A percentile compares a stretch with the other conserved stretches of the same genome.
Evolutionary conservation across 2,113 vertebrate genomes (phyloP).

Genomic region (Indicator maculatus): DNA sequence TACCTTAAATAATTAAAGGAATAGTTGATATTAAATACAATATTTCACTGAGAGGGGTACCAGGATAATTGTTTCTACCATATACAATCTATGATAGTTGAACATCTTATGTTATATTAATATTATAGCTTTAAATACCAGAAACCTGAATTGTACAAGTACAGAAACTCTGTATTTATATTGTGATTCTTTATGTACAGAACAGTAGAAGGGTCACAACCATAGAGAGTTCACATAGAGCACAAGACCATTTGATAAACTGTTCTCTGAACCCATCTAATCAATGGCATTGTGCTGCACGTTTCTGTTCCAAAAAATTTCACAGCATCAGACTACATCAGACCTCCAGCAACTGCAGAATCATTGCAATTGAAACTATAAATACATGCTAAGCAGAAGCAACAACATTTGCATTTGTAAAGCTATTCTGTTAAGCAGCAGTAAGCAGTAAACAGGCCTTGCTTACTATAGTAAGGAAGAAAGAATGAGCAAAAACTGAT

Average conservation of each 20-base stretch:
- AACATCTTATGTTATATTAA: neutral
- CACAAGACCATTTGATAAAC: neutral
- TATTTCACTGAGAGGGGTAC: neutral
- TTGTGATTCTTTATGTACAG: neutral
- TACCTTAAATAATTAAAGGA: neutral
- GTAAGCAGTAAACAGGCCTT: neutral
- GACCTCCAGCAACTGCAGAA: neutral
- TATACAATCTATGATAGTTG: neutral
- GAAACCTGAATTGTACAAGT: neutral
- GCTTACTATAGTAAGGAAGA: neutral
- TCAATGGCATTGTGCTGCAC: neutral
- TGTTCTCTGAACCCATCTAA: neutral
- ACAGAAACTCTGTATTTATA: neutral
- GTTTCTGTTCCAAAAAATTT: neutral
- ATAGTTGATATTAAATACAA: neutral
- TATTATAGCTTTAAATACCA: neutral
- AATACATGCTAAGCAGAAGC: constrained; percentile 8
- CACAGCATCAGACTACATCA: neutral
- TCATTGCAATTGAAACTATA: neutral
- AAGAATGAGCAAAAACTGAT: neutral
- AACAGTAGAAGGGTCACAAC: neutral
- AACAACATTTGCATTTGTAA: neutral
- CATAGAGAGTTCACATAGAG: neutral
- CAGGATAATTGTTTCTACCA: neutral
- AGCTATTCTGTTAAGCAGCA: neutral